Conservation (phyloP, 2,797 vertebrate genomes). For the Sebastes cheni region DNA sequence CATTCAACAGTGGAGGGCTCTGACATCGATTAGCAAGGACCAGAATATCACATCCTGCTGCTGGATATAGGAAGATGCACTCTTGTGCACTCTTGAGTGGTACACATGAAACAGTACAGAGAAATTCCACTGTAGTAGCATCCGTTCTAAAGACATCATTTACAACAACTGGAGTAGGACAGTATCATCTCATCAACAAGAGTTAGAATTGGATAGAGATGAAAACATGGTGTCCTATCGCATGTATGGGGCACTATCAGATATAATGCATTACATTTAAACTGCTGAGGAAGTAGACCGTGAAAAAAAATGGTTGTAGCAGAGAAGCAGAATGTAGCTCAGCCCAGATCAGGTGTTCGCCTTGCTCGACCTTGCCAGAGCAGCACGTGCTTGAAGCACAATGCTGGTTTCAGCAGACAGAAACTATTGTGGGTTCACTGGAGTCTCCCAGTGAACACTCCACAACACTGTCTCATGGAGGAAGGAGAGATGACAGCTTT, state of each 20-base stretch:
- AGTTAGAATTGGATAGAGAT: background rate
- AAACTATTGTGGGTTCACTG: background rate
- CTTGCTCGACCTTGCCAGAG: background rate
- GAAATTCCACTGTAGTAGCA: background rate
- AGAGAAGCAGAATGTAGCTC: background rate
- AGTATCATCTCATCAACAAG: background rate
- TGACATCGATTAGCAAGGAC: constrained; percentile 22
- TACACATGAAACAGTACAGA: background rate
- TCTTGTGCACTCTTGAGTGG: background rate
- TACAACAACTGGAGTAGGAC: background rate
- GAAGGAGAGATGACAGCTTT: constrained; percentile 5
- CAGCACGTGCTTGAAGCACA: background rate
- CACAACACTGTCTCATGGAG: background rate
- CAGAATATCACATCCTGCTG: constrained; percentile 5
- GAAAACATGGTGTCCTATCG: background rate
- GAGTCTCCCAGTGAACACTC: background rate
- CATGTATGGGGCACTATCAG: background rate
- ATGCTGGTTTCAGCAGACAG: background rate
- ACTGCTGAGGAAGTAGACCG: constrained; percentile 1
- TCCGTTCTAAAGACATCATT: background rate
- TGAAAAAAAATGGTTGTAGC: background rate
- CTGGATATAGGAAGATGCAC: background rate
- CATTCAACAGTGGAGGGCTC: constrained; percentile 15
- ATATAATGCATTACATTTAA: constrained; percentile 3
- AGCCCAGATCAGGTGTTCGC: background rate